Percentiles rank a stretch among this genome's conserved stretches.
Evolutionary conservation across 64 coral and sea anemone genomes (phyloP).

Genomic region (Catalaphyllia jardinei): DNA sequence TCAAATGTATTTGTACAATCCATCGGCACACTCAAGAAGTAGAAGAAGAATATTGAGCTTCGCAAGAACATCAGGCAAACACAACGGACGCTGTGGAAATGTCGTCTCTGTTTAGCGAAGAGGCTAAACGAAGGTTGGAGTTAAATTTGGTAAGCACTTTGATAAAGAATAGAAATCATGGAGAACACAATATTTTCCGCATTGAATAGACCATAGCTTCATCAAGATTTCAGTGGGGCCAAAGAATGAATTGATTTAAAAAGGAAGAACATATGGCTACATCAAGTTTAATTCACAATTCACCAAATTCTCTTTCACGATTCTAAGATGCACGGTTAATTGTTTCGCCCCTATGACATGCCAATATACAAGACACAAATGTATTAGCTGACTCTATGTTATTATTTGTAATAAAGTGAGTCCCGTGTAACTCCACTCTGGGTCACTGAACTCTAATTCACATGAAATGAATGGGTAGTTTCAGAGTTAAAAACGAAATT

Average conservation of each 20-base stretch:
- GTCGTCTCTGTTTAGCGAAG: constrained; percentile 35
- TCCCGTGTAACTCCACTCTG: too few species aligned
- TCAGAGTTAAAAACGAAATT: not conserved
- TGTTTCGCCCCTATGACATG: too few species aligned
- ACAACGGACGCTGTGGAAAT: not conserved
- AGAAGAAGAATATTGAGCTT: not conserved
- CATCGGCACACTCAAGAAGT: too few species aligned
- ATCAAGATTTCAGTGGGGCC: not conserved
- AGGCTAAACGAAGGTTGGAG: constrained; percentile 24
- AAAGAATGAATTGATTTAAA: not conserved
- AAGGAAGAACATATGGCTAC: not conserved
- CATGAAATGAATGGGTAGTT: not conserved
- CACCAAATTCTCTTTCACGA: not conserved
- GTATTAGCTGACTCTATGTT: too few species aligned
- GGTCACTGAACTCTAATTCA: not conserved
- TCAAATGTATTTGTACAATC: not conserved
- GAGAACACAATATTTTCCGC: not conserved
- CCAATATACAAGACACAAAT: too few species aligned
- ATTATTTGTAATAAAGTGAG: too few species aligned
- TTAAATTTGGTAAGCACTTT: constrained; percentile 27
- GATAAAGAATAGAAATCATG: not conserved
- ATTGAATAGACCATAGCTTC: not conserved
- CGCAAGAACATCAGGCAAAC: not conserved
- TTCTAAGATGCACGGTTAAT: too few species aligned
- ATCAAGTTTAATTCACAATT: not conserved